A percentile compares a stretch with the other conserved stretches of the same genome.
These are phyloP conservation scores for Rhynchonycteris naso DNA, from an alignment of 2,797 vertebrate genomes.

Conservation along the genomic window DNA sequence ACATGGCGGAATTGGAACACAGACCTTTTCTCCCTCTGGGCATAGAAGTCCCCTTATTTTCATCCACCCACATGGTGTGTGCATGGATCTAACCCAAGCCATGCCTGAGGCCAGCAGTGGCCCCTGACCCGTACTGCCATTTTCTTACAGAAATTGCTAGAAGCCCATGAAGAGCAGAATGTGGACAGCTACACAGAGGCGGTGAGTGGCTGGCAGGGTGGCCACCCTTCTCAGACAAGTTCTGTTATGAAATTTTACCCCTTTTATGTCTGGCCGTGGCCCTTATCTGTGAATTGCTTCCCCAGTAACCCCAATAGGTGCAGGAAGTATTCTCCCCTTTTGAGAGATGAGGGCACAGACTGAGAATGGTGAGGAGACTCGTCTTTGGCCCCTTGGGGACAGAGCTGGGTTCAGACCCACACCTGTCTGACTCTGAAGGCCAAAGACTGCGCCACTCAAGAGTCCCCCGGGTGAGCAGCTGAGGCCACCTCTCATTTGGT, in stretches of 20 bases:
- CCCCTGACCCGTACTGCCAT: not conserved
- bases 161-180: slow-evolving; percentile 95
- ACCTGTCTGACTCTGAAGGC: not conserved
- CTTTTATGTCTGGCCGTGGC: rapidly evolving
- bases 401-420: not conserved
- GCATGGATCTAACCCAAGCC: too few relatives aligned
- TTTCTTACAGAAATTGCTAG: slow-evolving; percentile 91
- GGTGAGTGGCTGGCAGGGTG: slow-evolving; percentile 82
- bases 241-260: rapidly evolving
- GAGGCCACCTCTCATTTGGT: rapidly evolving
- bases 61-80: too few relatives aligned
- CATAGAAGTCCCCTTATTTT: rapidly evolving
- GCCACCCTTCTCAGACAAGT: rapidly evolving
- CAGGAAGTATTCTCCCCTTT: too few relatives aligned
- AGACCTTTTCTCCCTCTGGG: not conserved
- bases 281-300: not conserved
- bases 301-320: not conserved
- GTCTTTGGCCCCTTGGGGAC: not conserved
- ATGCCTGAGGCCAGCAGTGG: not conserved
- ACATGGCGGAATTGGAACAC: not conserved
- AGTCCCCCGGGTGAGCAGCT: not conserved
- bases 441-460: rapidly evolving
- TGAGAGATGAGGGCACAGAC: not conserved
- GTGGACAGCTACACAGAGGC: slow-evolving; percentile 93
- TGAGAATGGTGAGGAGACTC: not conserved